Evolutionary conservation across 2,113 vertebrate genomes (phyloP).

Genomic region (Mus spicilegus): DNA sequence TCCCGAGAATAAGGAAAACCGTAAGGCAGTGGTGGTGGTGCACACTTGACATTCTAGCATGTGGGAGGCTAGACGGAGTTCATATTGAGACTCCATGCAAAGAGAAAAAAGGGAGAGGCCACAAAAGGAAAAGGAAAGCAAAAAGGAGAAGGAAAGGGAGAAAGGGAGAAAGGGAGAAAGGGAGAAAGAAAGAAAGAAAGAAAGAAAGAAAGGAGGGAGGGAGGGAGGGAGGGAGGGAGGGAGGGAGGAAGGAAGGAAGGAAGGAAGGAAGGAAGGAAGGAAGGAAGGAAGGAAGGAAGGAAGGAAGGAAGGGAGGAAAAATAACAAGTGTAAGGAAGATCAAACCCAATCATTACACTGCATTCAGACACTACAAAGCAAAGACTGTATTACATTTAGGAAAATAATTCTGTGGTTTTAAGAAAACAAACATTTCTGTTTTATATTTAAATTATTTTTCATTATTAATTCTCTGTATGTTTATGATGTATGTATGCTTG

Average conservation of each 20-base stretch:
- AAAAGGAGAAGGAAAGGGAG: not conserved
- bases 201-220: not conserved
- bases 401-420: not conserved
- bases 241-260: fast-evolving
- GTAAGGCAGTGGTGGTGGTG: not conserved
- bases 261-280: not conserved
- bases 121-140: not conserved
- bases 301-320: too few relatives aligned
- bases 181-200: fast-evolving
- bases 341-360: not conserved
- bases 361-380: not conserved
- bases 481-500: not conserved
- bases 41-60: not conserved
- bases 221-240: too few relatives aligned
- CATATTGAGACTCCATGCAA: too few relatives aligned
- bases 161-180: not conserved
- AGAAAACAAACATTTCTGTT: not conserved
- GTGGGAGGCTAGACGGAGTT: not conserved
- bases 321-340: not conserved
- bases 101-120: not conserved
- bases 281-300: too few relatives aligned
- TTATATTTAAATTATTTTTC: not conserved
- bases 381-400: not conserved
- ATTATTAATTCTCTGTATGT: not conserved
- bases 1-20: not conserved